These are phyloP conservation scores for Naso thynnoides DNA, from an alignment of 2,797 vertebrate genomes.

Conservation along the genomic window DNA sequence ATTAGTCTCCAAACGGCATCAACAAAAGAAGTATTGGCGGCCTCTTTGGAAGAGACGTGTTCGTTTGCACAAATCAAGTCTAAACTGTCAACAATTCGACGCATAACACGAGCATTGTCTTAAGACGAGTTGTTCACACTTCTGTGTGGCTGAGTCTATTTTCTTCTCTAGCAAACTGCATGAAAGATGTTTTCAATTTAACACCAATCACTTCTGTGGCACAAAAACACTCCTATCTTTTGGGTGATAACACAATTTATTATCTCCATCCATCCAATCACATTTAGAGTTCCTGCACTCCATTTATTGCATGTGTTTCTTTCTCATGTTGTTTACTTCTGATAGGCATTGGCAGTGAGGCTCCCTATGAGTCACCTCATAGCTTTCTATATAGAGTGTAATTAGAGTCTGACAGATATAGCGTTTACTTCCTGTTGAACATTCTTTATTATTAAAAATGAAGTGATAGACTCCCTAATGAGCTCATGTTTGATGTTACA, in stretches of 20 bases:
- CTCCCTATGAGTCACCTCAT: conserved; percentile 16
- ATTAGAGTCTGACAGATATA: conserved; percentile 49
- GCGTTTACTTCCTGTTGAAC: conserved; percentile 33
- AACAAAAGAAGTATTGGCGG: conserved; percentile 40
- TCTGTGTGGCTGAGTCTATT: neutral
- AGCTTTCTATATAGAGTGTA: conserved; percentile 35
- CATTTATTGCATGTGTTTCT: conserved; percentile 9
- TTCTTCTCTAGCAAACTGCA: conserved; percentile 20
- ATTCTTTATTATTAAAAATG: conserved; percentile 43
- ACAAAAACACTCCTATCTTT: conserved; percentile 32
- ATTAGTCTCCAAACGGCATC: conserved; percentile 45
- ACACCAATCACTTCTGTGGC: conserved; percentile 4
- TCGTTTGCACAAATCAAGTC: conserved; percentile 39
- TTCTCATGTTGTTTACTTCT: conserved; percentile 34
- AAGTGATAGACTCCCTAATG: conserved; percentile 41
- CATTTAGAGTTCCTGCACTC: conserved; percentile 13
- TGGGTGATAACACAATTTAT: conserved; percentile 34
- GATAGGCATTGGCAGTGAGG: conserved; percentile 44
- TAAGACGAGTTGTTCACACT: conserved; percentile 5
- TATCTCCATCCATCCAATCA: conserved; percentile 28
- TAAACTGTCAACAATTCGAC: conserved; percentile 15
- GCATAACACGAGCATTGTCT: conserved; percentile 6
- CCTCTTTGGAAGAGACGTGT: conserved; percentile 32
- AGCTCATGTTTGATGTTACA: conserved; percentile 48
- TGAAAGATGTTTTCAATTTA: conserved; percentile 34